Evolutionary conservation across 2,113 vertebrate species (phyloP).

Genomic region (Carassius carassius): DNA sequence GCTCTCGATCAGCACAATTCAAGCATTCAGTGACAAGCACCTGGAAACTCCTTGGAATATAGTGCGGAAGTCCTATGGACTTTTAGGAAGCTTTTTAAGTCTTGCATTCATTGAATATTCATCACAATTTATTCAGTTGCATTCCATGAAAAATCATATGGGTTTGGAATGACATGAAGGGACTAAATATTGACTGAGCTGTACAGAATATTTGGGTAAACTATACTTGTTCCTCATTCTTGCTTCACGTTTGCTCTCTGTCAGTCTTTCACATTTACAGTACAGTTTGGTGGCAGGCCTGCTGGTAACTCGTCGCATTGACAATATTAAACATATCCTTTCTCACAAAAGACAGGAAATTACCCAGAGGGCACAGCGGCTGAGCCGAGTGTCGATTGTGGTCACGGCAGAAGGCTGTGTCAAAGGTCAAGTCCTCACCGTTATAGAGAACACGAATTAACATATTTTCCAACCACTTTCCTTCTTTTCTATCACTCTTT

Average conservation of each 20-base stretch:
- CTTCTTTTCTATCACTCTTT: slow-evolving; percentile 44
- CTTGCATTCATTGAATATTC: too few species aligned
- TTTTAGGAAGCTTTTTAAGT: background rate
- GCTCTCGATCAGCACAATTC: too few species aligned
- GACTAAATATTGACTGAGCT: background rate
- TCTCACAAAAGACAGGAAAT: slow-evolving; percentile 86
- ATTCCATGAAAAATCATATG: background rate
- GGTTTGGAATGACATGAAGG: background rate
- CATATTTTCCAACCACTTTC: slow-evolving; percentile 72
- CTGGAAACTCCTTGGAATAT: background rate
- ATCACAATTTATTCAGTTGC: too few species aligned
- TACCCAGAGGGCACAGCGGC: slow-evolving; percentile 89
- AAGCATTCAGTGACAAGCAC: background rate
- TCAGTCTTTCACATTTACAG: slow-evolving; percentile 44
- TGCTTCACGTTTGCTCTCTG: background rate
- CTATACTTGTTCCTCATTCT: background rate
- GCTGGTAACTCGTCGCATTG: slow-evolving; percentile 86
- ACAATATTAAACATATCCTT: slow-evolving; percentile 88
- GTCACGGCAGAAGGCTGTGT: slow-evolving; percentile 87
- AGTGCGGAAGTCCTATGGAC: too few species aligned
- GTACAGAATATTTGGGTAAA: background rate
- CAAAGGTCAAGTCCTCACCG: slow-evolving; percentile 91
- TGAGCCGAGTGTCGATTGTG: slow-evolving; percentile 74
- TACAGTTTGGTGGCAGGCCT: slow-evolving; percentile 82
- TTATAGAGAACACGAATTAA: slow-evolving; percentile 92